A percentile compares a stretch with the other conserved stretches of the same genome.
Conservation (phyloP, 2,797 vertebrate species). For the Pseudochaenichthys georgianus region DNA sequence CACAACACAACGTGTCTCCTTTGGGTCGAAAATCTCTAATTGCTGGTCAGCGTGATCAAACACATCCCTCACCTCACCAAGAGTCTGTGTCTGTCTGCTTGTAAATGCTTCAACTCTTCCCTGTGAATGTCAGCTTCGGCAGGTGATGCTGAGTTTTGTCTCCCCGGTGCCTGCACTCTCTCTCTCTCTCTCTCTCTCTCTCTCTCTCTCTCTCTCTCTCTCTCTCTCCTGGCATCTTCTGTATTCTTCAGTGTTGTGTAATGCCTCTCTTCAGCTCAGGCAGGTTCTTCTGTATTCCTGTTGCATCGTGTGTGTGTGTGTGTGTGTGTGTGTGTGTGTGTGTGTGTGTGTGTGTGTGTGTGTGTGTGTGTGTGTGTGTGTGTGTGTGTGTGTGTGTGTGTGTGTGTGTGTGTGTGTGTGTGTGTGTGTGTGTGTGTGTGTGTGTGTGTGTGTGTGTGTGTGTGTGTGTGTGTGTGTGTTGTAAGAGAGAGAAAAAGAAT, state of each 20-base stretch:
- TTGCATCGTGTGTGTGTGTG: slow-evolving; percentile 76
- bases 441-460: too few relatives aligned
- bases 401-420: too few relatives aligned
- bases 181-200: neutral
- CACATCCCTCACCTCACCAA: slow-evolving; percentile 11
- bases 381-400: too few relatives aligned
- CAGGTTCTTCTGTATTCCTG: too few relatives aligned
- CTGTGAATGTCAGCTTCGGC: slow-evolving; percentile 64
- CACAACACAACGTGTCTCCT: neutral
- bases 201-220: slow-evolving; percentile 5
- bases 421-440: too few relatives aligned
- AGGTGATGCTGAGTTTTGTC: slow-evolving; percentile 50
- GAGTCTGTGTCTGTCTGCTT: slow-evolving; percentile 22
- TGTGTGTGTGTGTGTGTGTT: too few relatives aligned
- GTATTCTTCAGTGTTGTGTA: too few relatives aligned
- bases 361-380: too few relatives aligned
- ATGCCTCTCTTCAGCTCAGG: too few relatives aligned
- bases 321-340: neutral
- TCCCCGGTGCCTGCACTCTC: slow-evolving; percentile 22
- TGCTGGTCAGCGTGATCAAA: slow-evolving; percentile 11
- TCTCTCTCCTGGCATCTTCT: too few relatives aligned
- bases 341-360: too few relatives aligned
- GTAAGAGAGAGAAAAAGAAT: slow-evolving; percentile 58
- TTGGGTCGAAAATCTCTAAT: slow-evolving; percentile 13
- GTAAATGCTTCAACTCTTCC: slow-evolving; percentile 43